A percentile compares a stretch with the other conserved stretches of the same genome.
Evolutionary conservation across 2,113 vertebrate genomes (phyloP).

Genomic region (Tetraodon nigroviridis): DNA sequence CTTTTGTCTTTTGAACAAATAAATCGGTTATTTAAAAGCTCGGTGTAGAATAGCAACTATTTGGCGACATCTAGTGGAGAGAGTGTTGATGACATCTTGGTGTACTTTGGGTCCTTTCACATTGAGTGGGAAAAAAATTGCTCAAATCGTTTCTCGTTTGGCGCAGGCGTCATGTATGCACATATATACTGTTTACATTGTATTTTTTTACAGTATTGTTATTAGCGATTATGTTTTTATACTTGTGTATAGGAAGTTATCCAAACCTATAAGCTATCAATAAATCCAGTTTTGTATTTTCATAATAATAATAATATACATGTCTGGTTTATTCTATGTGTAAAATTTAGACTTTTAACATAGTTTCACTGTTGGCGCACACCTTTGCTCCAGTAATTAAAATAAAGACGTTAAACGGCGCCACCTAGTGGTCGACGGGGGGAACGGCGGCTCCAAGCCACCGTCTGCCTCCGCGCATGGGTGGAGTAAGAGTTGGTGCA

Average conservation of each 20-base stretch:
- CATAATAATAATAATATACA: slow-evolving; percentile 73
- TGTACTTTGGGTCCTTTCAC: slow-evolving; percentile 28
- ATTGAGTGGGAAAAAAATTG: slow-evolving; percentile 43
- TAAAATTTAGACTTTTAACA: neutral
- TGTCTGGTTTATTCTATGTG: slow-evolving; percentile 65
- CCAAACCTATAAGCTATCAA: slow-evolving; percentile 85
- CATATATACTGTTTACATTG: slow-evolving; percentile 93
- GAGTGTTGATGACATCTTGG: slow-evolving; percentile 4
- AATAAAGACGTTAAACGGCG: no score
- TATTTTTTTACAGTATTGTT: slow-evolving; percentile 80
- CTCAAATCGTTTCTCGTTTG: slow-evolving; percentile 50
- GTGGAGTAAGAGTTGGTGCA: slow-evolving; percentile 40
- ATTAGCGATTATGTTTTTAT: slow-evolving; percentile 89
- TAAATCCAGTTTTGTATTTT: slow-evolving; percentile 84
- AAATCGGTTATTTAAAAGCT: neutral
- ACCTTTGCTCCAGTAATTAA: no score
- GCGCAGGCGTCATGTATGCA: slow-evolving; percentile 96
- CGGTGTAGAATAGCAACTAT: neutral
- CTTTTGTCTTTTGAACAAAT: neutral
- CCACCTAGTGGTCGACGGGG: no score
- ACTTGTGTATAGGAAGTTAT: slow-evolving; percentile 87
- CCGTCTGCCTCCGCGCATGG: slow-evolving; percentile 38
- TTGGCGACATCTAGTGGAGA: neutral
- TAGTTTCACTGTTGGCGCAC: no score
- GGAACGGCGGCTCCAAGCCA: no score